phyloP scores from a whole-genome alignment of 2,888 invertebrate species.

The Latheticus oryzae region DNA sequence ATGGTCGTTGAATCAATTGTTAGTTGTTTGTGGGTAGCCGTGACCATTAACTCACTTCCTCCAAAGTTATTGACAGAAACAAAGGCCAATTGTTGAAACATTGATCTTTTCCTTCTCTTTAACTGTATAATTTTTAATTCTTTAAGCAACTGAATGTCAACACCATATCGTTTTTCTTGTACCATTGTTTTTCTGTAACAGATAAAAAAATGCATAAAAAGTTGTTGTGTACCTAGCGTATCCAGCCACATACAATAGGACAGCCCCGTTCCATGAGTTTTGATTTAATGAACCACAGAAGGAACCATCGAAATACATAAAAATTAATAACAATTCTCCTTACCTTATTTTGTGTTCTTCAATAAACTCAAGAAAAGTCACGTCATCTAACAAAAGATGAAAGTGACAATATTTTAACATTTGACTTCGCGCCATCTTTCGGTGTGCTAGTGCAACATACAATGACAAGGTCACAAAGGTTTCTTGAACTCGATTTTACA shows the following conservation, averaged over 20 bases:
- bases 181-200: slow-evolving; percentile 28
- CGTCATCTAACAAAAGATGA: slow-evolving; percentile 2
- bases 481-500: slow-evolving; percentile 21
- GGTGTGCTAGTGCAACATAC: slow-evolving; percentile 21
- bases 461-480: slow-evolving; percentile 16
- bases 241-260: slow-evolving; percentile 29
- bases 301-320: slow-evolving; percentile 27
- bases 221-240: slow-evolving; percentile 26
- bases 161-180: slow-evolving; percentile 19
- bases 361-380: slow-evolving; percentile 19
- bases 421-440: slow-evolving; percentile 10
- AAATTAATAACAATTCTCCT: slow-evolving; percentile 32
- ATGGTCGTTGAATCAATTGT: slow-evolving; percentile 11
- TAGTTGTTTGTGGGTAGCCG: slow-evolving; percentile 12
- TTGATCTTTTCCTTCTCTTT: slow-evolving; percentile 15
- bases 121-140: slow-evolving; percentile 17
- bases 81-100: slow-evolving; percentile 12
- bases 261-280: slow-evolving; percentile 29
- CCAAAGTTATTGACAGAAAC: slow-evolving; percentile 10
- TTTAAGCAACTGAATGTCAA: slow-evolving; percentile 11
- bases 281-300: slow-evolving; percentile 28
- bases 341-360: slow-evolving; percentile 29
- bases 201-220: slow-evolving; percentile 30
- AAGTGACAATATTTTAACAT: slow-evolving; percentile 10
- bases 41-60: slow-evolving; percentile 16